Percentiles rank a stretch among this genome's conserved stretches.
These are phyloP conservation scores for Spodoptera littoralis DNA, from an alignment of 2,888 invertebrate species.

Conservation along the genomic window DNA sequence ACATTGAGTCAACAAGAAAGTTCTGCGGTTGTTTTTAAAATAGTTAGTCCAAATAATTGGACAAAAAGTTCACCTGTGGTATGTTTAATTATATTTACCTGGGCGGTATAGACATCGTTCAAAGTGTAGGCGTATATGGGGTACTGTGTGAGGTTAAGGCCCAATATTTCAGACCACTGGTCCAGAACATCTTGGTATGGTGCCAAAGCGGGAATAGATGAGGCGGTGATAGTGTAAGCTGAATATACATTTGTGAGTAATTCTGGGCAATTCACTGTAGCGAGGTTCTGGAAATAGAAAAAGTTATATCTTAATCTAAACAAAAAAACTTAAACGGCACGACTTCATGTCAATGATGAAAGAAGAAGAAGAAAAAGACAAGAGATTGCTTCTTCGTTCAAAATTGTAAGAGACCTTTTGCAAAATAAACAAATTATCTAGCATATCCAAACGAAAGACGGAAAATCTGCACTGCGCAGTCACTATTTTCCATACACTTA, in stretches of 20 bases:
- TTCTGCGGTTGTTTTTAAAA: no score
- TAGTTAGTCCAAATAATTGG: no score
- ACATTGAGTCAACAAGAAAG: no score
- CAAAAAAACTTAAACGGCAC: no score
- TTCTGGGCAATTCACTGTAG: slow-evolving; percentile 61
- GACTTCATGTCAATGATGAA: no score
- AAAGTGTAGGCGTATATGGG: slow-evolving; percentile 40
- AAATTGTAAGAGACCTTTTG: no score
- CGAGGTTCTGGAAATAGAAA: slow-evolving; percentile 55
- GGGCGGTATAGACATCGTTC: slow-evolving; percentile 58
- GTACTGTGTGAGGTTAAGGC: slow-evolving; percentile 31
- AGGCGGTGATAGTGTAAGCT: background rate
- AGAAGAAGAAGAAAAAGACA: no score
- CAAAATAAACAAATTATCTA: no score
- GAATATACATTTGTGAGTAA: slow-evolving; percentile 4
- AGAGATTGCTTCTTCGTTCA: no score
- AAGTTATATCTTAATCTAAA: no score
- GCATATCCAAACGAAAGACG: no score
- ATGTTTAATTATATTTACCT: slow-evolving; percentile 50
- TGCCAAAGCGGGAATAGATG: slow-evolving; percentile 28
- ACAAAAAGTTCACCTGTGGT: background rate
- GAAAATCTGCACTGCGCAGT: no score
- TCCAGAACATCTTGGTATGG: slow-evolving; percentile 47
- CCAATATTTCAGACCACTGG: slow-evolving; percentile 37
- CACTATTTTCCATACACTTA: slow-evolving; percentile 52